Evolutionary conservation across 2,888 invertebrate species (phyloP), one percentile per base, ranked within the genome.

Genomic region (Asteroscopus sphinx): DNA sequence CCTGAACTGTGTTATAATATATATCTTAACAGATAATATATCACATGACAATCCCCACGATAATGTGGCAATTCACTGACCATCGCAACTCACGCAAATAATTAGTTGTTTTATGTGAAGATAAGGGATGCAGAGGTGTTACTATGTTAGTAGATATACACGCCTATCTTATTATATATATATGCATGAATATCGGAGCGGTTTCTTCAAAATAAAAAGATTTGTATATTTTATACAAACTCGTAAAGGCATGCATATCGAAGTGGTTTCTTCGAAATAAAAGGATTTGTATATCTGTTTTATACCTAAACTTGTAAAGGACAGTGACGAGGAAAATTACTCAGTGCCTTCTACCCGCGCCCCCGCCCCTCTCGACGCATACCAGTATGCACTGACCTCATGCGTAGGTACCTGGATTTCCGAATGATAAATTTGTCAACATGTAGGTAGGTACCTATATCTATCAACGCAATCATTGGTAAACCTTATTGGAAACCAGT

Each of bases 311-410:
- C 36, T 53, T 53, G 39, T 25, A 67, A 73, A 81, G 81, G 80
- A 76, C 80, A 74, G 62, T 75, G 69, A 79, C 69, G 73, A 83
- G 84, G 80, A 83, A 83, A 82, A 83, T 71, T 65, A 77, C 75
- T 68, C 68, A 63, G 68, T 58, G 40, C 49, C 54, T 62, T 64
- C 53, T 47, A 53, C 63, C 70, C 64, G 59, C 68, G 15, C 51
- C 61, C 35, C 54, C 61, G 40, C 58, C 60, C 68, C 61, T 37
- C 53, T 45, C 55, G 47, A 32, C 49, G 53, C 68, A 55, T 65
- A 68, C 62, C 56, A 65, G 60, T 64, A 46, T 64, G 52, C 72
- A 61, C 45, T 63, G 69, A 61, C 71, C 64, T 72, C 49, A 67
- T 30, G 65, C 68, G 35, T 60, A 33, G n/a, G n/a, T 58, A 71